A percentile compares a stretch with the other conserved stretches of the same genome.
phyloP scores from a whole-genome alignment of 2,113 vertebrate species.

The Athene cunicularia region DNA sequence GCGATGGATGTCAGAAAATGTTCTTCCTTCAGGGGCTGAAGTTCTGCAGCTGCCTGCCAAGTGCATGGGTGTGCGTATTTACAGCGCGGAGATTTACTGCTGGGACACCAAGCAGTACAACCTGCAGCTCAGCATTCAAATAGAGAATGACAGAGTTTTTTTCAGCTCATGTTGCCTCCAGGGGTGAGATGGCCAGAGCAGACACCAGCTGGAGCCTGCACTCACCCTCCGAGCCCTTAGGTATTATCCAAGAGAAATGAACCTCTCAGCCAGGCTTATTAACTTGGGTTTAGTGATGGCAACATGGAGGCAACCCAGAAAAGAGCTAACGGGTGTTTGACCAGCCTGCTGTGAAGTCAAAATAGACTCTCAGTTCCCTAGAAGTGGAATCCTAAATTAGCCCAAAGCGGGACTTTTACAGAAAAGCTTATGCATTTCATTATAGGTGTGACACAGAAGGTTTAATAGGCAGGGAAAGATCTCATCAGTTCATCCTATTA shows the following conservation, averaged over 20 bases:
- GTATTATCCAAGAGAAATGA: not conserved
- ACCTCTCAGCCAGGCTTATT: not conserved
- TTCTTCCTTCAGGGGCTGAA: not conserved
- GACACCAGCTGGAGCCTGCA: not conserved
- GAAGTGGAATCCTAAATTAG: not conserved
- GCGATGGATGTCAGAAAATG: not conserved
- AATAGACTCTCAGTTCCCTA: not conserved
- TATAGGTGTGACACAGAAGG: not conserved
- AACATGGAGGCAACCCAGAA: not conserved
- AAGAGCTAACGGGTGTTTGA: not conserved
- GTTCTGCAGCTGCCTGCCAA: not conserved
- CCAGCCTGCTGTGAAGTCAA: not conserved
- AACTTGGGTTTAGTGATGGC: rapidly evolving
- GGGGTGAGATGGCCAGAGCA: not conserved
- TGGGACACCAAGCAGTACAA: not conserved
- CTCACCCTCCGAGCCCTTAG: not conserved
- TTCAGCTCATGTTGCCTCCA: not conserved
- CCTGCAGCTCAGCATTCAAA: not conserved
- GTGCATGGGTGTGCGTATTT: not conserved
- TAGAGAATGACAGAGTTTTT: not conserved
- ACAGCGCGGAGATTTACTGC: not conserved
- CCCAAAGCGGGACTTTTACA: not conserved
- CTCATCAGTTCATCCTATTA: not conserved
- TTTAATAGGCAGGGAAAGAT: not conserved
- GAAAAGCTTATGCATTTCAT: not conserved